Percentiles rank a stretch among this genome's conserved stretches.
Conservation (phyloP, 2,888 invertebrate species). For the Trichopria drosophilae region DNA sequence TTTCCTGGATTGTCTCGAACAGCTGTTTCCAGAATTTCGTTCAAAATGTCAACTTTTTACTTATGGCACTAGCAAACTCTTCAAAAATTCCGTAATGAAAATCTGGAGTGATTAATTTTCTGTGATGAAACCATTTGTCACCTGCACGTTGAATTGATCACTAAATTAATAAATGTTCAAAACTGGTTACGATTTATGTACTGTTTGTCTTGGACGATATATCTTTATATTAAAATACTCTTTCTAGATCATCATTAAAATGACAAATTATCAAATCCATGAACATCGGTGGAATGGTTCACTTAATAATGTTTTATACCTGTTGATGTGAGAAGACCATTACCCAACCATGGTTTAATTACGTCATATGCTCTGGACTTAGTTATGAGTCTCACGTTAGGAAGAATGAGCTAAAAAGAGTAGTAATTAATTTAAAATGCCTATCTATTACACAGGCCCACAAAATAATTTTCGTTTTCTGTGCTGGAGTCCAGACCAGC, state of each 20-base stretch:
- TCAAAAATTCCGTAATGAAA: slow-evolving; percentile 62
- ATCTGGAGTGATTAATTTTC: slow-evolving; percentile 62
- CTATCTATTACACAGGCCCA: no score
- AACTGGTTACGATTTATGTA: slow-evolving; percentile 9
- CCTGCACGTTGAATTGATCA: slow-evolving; percentile 43
- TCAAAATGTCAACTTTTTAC: slow-evolving; percentile 60
- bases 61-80: slow-evolving; percentile 59
- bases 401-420: slow-evolving; percentile 50
- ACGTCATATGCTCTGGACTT: slow-evolving; percentile 59
- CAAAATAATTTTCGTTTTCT: no score
- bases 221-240: no score
- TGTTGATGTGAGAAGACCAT: slow-evolving; percentile 58
- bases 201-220: no score
- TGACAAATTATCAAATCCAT: neutral
- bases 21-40: slow-evolving; percentile 44
- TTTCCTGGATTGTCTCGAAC: slow-evolving; percentile 33
- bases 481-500: no score
- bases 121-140: slow-evolving; percentile 60
- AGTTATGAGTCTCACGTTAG: slow-evolving; percentile 57
- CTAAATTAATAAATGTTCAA: no score
- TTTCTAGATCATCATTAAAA: no score
- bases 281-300: neutral
- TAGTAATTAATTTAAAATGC: slow-evolving; percentile 5
- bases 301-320: slow-evolving; percentile 41
- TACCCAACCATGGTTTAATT: slow-evolving; percentile 59